A percentile compares a stretch with the other conserved stretches of the same genome.
These are phyloP conservation scores for Lithophane semibrunnea DNA, from an alignment of 2,888 invertebrate species.

Conservation along the genomic window DNA sequence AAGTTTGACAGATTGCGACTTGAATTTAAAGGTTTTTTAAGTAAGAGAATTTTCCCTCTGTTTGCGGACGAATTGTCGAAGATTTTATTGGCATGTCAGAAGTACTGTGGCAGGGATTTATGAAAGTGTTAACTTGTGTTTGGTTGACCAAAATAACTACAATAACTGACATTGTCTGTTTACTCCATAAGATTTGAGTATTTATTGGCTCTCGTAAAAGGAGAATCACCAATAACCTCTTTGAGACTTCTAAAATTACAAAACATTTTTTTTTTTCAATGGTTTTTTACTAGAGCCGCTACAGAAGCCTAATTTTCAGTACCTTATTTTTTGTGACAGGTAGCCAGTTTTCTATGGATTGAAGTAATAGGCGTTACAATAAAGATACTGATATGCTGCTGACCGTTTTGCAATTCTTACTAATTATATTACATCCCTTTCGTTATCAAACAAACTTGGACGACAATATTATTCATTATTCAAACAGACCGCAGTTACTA, in stretches of 20 bases:
- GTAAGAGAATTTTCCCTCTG: no score
- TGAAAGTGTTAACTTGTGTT: no score
- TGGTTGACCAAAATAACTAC: background rate
- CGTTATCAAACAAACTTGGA: constrained; percentile 17
- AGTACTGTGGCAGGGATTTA: no score
- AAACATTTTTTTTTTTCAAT: accelerated
- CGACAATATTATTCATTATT: constrained; percentile 46
- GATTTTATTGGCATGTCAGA: no score
- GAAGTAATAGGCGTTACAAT: background rate
- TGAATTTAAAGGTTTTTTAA: no score
- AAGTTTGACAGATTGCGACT: no score
- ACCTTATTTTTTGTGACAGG: background rate
- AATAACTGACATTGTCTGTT: background rate
- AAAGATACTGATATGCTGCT: background rate
- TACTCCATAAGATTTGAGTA: background rate
- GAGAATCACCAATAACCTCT: background rate
- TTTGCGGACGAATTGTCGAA: no score
- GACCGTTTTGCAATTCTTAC: background rate
- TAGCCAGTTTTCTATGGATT: background rate
- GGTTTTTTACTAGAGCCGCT: background rate
- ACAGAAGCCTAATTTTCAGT: background rate
- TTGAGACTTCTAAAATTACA: background rate
- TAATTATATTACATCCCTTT: constrained; percentile 9
- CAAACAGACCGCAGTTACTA: constrained; percentile 42
- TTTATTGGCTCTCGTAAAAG: background rate